Evolutionary conservation across 2,797 vertebrate species (phyloP).

Genomic region (Coluber constrictor): DNA sequence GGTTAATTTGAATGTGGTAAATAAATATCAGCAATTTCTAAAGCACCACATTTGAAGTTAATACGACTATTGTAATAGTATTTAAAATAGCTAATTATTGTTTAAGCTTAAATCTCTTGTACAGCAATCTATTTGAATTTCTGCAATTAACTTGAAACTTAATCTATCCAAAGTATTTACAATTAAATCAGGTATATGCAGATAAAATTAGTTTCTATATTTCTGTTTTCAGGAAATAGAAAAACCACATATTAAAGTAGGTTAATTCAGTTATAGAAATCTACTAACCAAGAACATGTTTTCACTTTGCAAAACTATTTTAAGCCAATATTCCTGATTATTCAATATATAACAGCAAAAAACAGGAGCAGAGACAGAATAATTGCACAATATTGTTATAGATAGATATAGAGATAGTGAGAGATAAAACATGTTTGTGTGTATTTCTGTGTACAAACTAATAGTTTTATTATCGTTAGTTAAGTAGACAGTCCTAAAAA

Average conservation of each 20-base stretch:
- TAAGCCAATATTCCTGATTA: conserved; percentile 43
- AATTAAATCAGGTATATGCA: conserved; percentile 64
- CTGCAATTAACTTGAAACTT: conserved; percentile 63
- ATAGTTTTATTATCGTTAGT: conserved; percentile 36
- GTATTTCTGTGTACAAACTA: not conserved
- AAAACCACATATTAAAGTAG: conserved; percentile 59
- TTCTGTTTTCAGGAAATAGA: conserved; percentile 60
- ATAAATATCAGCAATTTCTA: conserved; percentile 56
- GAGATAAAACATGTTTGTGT: not conserved
- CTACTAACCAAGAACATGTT: conserved; percentile 46
- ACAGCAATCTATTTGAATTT: conserved; percentile 36
- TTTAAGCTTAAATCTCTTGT: conserved; percentile 54
- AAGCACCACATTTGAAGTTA: conserved; percentile 53
- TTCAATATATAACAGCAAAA: conserved; percentile 42
- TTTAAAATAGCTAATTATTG: conserved; percentile 37
- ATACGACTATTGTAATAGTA: conserved; percentile 33
- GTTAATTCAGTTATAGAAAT: conserved; percentile 60
- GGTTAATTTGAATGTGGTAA: not conserved
- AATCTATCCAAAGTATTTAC: conserved; percentile 60
- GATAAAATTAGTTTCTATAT: conserved; percentile 66
- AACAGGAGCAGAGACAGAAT: conserved; percentile 7
- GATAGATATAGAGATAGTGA: too few relatives aligned
- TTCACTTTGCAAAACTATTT: conserved; percentile 55
- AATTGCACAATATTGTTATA: conserved; percentile 2
- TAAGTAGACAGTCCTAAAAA: conserved; percentile 42